Evolutionary conservation across 2,888 invertebrate genomes (phyloP).

Genomic region (Crossocerus cetratus): DNA sequence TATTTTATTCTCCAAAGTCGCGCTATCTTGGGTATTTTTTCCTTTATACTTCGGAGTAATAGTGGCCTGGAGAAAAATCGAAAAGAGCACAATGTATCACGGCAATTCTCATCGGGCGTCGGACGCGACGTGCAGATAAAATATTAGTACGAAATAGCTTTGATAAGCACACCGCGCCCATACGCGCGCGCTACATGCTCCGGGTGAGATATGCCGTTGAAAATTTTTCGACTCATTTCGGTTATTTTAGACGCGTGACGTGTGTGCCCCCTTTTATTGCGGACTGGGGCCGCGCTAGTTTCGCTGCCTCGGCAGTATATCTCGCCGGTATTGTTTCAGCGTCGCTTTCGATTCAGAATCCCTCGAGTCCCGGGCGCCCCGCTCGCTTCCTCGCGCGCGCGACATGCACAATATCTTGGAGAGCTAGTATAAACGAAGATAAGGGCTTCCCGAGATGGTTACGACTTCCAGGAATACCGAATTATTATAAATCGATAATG

Average conservation of each 20-base stretch:
- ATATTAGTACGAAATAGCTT: slow-evolving; percentile 65
- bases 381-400: neutral
- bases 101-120: slow-evolving; percentile 68
- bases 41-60: too few species aligned
- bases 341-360: too few species aligned
- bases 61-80: too few species aligned
- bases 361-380: too few species aligned
- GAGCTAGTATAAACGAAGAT: neutral
- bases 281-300: too few species aligned
- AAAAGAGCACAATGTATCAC: slow-evolving; percentile 47
- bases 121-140: slow-evolving; percentile 68
- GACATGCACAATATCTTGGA: neutral
- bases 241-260: slow-evolving; percentile 7
- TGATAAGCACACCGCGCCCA: slow-evolving; percentile 65
- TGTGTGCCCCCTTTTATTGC: neutral
- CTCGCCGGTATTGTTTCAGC: too few species aligned
- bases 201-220: slow-evolving; percentile 38
- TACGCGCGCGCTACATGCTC: slow-evolving; percentile 47
- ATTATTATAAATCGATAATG: slow-evolving; percentile 1
- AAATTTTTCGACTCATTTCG: slow-evolving; percentile 40
- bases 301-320: too few species aligned
- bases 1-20: too few species aligned
- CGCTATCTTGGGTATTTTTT: too few species aligned
- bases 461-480: neutral
- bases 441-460: neutral